Base-by-base conservation (phyloP, 2,113 vertebrate genomes). In the Gymnarchus niloticus region DNA sequence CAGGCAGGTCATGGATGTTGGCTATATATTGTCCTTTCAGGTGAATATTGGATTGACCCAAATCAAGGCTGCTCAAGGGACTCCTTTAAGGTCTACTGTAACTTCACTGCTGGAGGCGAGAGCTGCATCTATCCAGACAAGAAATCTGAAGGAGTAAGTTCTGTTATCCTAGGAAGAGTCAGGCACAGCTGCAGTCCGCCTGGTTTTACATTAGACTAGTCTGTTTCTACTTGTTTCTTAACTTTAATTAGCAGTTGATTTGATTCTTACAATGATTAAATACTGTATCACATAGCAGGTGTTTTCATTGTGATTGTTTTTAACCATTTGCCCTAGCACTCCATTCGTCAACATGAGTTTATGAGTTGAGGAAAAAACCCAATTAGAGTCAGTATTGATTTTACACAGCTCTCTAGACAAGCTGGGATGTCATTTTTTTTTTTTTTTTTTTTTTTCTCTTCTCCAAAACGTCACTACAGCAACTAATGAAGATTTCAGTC, bases 1-100 rank as follows among this genome's bases (percentile, higher is more conserved):
- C 41, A 46, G 19, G 7, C 21, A 77, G 37, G 73, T 46, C 14
- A 48, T 57, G 44, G 54, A 56, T 44, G 6, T 5, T 48, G 37
- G 78, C 14, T 41, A 4, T 86, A 19, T 33, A 77, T 28, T 76
- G 56, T 84, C 56, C 83, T 85, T 87, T 65, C 92, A 99, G 98
- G 98, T 85, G 97, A 98, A 89, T 99, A 99, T 91, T 99, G 97
- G 97, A 98, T 99, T 9, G 98, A 99, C 87, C 98, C 98, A 0
- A 99, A 99, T 92, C 98, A 99, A 89, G 98, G 98, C 12, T 99
- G 98, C 90, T 97, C 98, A 89, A 92, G 97, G 90, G 97, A 99
- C 87, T 96, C 98, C 83, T 98, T 99, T 92, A 99, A 99, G 90
- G 98, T 97, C 65, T 98, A 96, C 92, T 99, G 98, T 92, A 99